Conservation (phyloP, 1,140 invertebrate genomes). For the Drosophila chauvacae region DNA sequence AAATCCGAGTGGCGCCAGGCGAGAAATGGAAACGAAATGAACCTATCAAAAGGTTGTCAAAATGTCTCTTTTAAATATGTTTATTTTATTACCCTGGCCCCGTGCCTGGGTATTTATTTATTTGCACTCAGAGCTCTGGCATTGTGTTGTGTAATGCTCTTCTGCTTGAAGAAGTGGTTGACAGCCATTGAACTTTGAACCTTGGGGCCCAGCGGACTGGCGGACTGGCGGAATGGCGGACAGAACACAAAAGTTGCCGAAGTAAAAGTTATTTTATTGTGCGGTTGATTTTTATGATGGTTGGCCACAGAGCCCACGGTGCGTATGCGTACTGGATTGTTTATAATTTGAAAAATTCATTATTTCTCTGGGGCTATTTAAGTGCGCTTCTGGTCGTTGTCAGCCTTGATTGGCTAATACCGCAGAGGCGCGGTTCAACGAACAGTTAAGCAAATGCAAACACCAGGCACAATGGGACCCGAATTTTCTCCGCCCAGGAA, state of each 20-base stretch:
- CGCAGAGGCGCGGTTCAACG: conserved; percentile 63
- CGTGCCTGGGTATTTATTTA: conserved; percentile 72
- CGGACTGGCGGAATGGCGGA: too few relatives aligned
- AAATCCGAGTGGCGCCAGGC: conserved; percentile 34
- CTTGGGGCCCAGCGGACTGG: conserved; percentile 19
- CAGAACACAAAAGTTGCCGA: conserved; percentile 26
- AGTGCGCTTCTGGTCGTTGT: conserved; percentile 31
- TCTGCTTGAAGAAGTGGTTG: conserved; percentile 55
- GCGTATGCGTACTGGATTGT: conserved; percentile 14
- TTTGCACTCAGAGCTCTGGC: conserved; percentile 49
- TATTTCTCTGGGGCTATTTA: conserved; percentile 15
- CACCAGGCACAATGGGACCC: conserved; percentile 14
- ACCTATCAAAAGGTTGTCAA: conserved; percentile 80
- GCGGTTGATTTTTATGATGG: conserved; percentile 24
- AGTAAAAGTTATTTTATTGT: conserved; percentile 41
- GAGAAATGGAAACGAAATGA: conserved; percentile 68
- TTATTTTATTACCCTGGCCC: conserved; percentile 72
- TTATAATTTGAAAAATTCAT: conserved; percentile 33
- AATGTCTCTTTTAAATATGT: conserved; percentile 82
- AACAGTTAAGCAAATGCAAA: conserved; percentile 72
- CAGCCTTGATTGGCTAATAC: conserved; percentile 62
- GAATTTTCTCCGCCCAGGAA: background rate
- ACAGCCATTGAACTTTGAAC: conserved; percentile 78
- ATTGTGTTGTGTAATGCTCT: conserved; percentile 66
- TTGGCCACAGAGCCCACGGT: conserved; percentile 24